Evolutionary conservation across 2,797 vertebrate species (phyloP), one percentile per base, ranked within the genome.

Genomic region (Melanotaenia pygmaea): DNA sequence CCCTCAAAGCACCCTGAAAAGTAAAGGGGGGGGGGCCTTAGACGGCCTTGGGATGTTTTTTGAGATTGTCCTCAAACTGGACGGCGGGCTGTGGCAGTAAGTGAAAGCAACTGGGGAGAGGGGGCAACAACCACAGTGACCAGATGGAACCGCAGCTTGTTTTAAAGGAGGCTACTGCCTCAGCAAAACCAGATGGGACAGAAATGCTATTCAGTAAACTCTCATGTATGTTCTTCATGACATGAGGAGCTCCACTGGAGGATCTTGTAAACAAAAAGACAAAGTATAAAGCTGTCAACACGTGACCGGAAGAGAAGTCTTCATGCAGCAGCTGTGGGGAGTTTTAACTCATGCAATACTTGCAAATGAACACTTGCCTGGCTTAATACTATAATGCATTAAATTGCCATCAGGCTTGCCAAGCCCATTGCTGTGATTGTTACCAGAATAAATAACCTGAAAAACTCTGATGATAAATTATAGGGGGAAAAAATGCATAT

Each of bases 111-210:
- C 22, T 59, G 30, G 63, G 43, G 58, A 62, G 67, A 84, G 70
- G 73, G 81, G 80, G 76, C 76, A 79, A 60, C 83, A 85, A 86
- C 89, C 87, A 82, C 83, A 79, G 68, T 83, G 90, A 90, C 88
- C 92, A 93, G 92, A 93, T 94, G 91, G 92, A 90, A 84, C 78
- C 84, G 63, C 91, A 91, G 92, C 93, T 92, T 91, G 90, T 87
- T 87, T 89, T 79, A 87, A 86, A 72, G 83, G 72, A 3, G 85
- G 79, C 77, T 81, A 88, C 78, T 65, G 87, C 86, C 85, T 91
- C 85, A 89, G 87, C 72, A 79, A 86, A 92, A 87, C 85, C 89
- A 92, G 88, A 88, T 82, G 83, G 82, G 76, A 70, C 64, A 75
- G 81, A 89, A 88, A 82, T 79, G 72, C 76, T 83, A 74, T 86